Evolutionary conservation across 2,797 vertebrate species (phyloP), one percentile per base, ranked within the genome.

Genomic region (Ctenosaura bakeri): DNA sequence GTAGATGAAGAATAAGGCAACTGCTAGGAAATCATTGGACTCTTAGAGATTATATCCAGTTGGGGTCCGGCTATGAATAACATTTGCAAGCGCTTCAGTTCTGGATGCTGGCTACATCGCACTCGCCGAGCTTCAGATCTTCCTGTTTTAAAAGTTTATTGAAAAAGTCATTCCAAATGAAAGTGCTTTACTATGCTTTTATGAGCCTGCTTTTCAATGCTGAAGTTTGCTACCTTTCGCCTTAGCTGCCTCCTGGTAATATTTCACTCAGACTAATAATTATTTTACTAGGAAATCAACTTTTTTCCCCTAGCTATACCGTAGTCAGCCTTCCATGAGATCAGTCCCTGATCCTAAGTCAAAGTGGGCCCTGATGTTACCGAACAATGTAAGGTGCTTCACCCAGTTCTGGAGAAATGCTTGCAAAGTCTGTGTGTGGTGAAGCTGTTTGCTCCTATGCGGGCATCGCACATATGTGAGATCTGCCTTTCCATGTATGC

Each of bases 61-160:
- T 77, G 20, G 56, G n/a, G 9, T 73, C 46, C 3, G 66, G 14
- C 88, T 84, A 89, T 77, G 88, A 89, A 84, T 89, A 89, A 89
- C 46, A 89, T 89, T 89, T 84, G 56, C 14, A 35, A 84, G 71
- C 4, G 22, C 24, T 89, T 35, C 82, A 20, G 42, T 38, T 66
- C 66, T 35, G 71, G 54, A 66, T 35, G 38, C 54, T 1, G 46
- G 78, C 10, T 16, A 1, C 87, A 66, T 50, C 71, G 52, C 8
- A 0, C 1, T 0, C 69, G 59, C 50, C 16, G 50, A 82, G 18
- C 32, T 50, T 38, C 69, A 50, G 50, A 38, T 32, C 89, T 80
- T 78, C 90, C 91, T 69, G 9, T 89, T 93, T 89, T 66, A 91
- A 93, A 35, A 83, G 78, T 88, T 85, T 87, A 83, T 38, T 89